Conservation (phyloP, 2,888 invertebrate genomes). For the Isoperla grammatica region DNA sequence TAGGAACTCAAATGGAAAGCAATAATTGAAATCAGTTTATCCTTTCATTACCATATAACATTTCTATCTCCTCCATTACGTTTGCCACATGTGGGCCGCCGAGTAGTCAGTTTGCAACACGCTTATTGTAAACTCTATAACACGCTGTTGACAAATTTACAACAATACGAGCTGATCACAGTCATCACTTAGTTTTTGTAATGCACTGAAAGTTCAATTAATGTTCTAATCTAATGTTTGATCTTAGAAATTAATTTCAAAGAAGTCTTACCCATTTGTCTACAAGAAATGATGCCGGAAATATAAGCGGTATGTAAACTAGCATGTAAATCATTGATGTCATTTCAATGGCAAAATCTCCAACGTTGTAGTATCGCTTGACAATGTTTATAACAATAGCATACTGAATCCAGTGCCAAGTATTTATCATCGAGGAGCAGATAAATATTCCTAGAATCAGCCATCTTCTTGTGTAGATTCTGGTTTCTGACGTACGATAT, state of each 20-base stretch:
- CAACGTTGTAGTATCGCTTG: constrained; percentile 36
- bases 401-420: constrained; percentile 53
- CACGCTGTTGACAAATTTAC: too few species aligned
- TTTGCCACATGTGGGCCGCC: too few species aligned
- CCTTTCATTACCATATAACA: too few species aligned
- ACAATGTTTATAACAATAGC: constrained; percentile 45
- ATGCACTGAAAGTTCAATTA: too few species aligned
- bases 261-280: constrained; percentile 47
- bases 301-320: constrained; percentile 55
- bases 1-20: too few species aligned
- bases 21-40: too few species aligned
- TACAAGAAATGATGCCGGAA: constrained; percentile 55
- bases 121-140: too few species aligned
- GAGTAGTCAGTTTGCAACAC: too few species aligned
- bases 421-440: constrained; percentile 47
- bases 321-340: constrained; percentile 57
- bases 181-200: too few species aligned
- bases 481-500: background rate
- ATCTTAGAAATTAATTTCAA: too few species aligned
- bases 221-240: background rate
- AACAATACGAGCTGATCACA: too few species aligned
- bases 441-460: constrained; percentile 47
- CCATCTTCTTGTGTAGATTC: constrained; percentile 41
- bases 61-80: too few species aligned
- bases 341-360: constrained; percentile 47